phyloP scores from a whole-genome alignment of 2,888 invertebrate species.

The Drosophila recens region DNA sequence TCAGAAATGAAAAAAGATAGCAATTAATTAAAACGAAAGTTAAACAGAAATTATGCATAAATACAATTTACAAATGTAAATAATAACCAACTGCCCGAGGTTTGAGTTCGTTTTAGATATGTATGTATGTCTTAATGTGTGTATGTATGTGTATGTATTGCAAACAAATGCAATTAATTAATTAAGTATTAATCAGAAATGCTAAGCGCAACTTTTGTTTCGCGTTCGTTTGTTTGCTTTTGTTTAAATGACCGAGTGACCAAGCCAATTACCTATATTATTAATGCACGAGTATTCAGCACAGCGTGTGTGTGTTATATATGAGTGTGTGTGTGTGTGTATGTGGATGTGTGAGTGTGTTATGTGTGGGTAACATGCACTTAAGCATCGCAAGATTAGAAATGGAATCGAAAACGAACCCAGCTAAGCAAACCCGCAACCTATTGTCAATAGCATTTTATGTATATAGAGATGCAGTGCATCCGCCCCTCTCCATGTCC shows the following conservation, averaged over 20 bases:
- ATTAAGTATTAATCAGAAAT: slow-evolving; percentile 64
- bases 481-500: not conserved
- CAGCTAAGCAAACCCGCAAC: slow-evolving; percentile 34
- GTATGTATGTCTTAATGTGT: slow-evolving; percentile 11
- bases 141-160: slow-evolving; percentile 20
- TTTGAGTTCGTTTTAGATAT: slow-evolving; percentile 3
- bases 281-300: slow-evolving; percentile 56
- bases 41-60: slow-evolving; percentile 34
- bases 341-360: slow-evolving; percentile 5
- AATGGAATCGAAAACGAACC: slow-evolving; percentile 13
- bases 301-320: slow-evolving; percentile 14
- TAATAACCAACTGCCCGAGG: slow-evolving; percentile 33
- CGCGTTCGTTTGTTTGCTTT: slow-evolving; percentile 32
- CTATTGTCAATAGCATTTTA: not conserved
- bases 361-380: slow-evolving; percentile 44
- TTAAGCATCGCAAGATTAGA: slow-evolving; percentile 50
- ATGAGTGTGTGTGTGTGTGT: slow-evolving; percentile 32
- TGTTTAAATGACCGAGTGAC: slow-evolving; percentile 45
- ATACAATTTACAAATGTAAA: slow-evolving; percentile 43
- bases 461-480: slow-evolving; percentile 2
- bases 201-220: slow-evolving; percentile 7
- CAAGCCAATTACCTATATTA: slow-evolving; percentile 71
- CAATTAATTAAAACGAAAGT: slow-evolving; percentile 22
- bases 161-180: slow-evolving; percentile 62
- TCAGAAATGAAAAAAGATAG: slow-evolving; percentile 20